A percentile compares a stretch with the other conserved stretches of the same genome.
phyloP scores from a whole-genome alignment of 1,140 invertebrate genomes.

The Vollenhovia emeryi region DNA sequence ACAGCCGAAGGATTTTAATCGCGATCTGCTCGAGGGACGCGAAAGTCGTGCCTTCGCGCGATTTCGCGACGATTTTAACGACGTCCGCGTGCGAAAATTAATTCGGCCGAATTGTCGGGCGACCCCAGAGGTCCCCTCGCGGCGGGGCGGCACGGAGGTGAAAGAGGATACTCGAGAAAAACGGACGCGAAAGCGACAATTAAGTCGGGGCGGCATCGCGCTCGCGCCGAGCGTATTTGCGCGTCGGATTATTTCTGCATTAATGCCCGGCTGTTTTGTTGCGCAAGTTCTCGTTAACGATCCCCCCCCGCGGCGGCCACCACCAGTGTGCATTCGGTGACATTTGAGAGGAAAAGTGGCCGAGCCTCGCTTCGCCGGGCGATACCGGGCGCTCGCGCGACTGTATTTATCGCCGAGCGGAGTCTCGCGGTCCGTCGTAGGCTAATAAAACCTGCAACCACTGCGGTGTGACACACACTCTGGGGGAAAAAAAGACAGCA shows the following conservation, averaged over 20 bases:
- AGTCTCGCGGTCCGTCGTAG: neutral
- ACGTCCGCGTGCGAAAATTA: constrained; percentile 38
- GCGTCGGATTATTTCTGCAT: constrained; percentile 53
- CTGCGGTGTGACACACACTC: no score
- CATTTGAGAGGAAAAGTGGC: constrained; percentile 51
- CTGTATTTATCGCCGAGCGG: neutral
- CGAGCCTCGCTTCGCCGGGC: neutral
- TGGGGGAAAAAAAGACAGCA: no score
- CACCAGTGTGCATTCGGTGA: constrained; percentile 36
- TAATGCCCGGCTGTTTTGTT: constrained; percentile 37
- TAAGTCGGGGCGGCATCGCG: constrained; percentile 25
- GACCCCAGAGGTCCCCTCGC: neutral
- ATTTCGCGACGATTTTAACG: constrained; percentile 37
- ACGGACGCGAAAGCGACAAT: constrained; percentile 13
- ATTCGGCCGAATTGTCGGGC: constrained; percentile 5
- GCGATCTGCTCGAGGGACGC: neutral
- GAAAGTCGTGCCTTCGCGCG: neutral
- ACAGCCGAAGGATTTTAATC: neutral
- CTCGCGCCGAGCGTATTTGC: neutral
- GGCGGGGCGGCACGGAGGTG: no score
- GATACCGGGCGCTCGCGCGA: neutral
- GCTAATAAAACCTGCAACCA: constrained; percentile 27
- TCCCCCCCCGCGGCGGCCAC: neutral
- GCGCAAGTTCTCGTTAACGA: constrained; percentile 49
- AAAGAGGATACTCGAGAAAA: constrained; percentile 25